Evolutionary conservation across 1,140 invertebrate species (phyloP).

Genomic region (Orussus abietinus): DNA sequence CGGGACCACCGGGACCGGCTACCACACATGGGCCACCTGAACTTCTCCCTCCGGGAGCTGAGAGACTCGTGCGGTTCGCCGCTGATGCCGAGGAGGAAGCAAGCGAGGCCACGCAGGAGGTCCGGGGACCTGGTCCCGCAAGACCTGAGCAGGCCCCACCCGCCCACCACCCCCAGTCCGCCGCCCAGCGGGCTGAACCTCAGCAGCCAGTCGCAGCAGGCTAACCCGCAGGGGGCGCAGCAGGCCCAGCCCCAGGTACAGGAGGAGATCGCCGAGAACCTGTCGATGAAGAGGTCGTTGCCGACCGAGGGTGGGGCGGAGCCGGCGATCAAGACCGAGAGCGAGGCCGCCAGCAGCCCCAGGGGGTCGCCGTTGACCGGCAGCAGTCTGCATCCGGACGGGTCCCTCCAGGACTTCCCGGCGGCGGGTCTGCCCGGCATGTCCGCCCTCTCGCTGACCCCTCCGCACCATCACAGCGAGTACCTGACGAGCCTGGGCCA

Average conservation of each 20-base stretch:
- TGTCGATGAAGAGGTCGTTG: constrained; percentile 45
- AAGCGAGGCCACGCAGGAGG: constrained; percentile 73
- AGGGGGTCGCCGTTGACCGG: constrained; percentile 42
- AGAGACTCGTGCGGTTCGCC: constrained; percentile 64
- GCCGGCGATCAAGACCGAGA: constrained; percentile 40
- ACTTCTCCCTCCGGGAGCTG: constrained; percentile 50
- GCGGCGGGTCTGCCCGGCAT: constrained; percentile 60
- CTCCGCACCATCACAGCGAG: constrained; percentile 61
- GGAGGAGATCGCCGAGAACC: constrained; percentile 48
- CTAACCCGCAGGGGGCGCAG: constrained; percentile 12
- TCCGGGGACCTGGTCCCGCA: constrained; percentile 71
- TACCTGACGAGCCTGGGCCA: constrained; percentile 49
- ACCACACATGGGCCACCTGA: constrained; percentile 53
- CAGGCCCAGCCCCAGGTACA: constrained; percentile 23
- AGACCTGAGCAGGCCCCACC: constrained; percentile 53
- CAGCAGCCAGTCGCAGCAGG: constrained; percentile 22
- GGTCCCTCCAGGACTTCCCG: constrained; percentile 44
- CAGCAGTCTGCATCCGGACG: constrained; percentile 36
- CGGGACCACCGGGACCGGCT: constrained; percentile 40
- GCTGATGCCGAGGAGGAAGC: constrained; percentile 68
- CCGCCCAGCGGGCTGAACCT: constrained; percentile 36
- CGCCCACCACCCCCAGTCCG: constrained; percentile 41
- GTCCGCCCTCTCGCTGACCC: constrained; percentile 70
- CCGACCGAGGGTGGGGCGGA: constrained; percentile 21
- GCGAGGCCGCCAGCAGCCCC: constrained; percentile 45